Conservation (phyloP, 2,113 vertebrate species). For the Sinocyclocheilus anshuiensis region DNA sequence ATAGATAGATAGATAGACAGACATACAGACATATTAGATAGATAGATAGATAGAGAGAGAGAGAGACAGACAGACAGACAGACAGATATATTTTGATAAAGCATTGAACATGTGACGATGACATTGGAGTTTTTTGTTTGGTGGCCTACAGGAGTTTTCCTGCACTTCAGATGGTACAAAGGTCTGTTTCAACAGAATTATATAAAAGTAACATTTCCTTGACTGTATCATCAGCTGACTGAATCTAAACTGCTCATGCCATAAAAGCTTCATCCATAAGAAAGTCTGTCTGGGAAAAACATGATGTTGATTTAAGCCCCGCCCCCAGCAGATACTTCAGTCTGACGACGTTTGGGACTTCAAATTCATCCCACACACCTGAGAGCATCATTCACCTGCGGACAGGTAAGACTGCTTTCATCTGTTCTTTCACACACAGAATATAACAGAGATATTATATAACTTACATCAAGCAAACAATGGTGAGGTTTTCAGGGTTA, state of each 20-base stretch:
- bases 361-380: conserved; percentile 1
- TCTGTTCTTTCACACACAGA: not conserved
- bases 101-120: not conserved
- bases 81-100: not conserved
- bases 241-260: not conserved
- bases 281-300: not conserved
- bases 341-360: no score
- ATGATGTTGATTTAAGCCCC: not conserved
- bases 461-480: not conserved
- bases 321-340: not conserved
- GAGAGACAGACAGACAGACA: no score
- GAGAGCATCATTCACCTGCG: conserved; percentile 31
- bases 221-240: not conserved
- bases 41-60: no score
- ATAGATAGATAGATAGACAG: no score
- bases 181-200: not conserved
- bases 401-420: conserved; percentile 40
- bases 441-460: not conserved
- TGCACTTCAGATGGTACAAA: not conserved
- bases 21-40: no score
- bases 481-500: not conserved
- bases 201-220: not conserved
- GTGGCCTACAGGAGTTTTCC: not conserved
- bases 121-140: not conserved
- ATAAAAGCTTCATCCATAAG: conserved; percentile 9